Evolutionary conservation across 2,113 vertebrate species (phyloP), one percentile per base, ranked within the genome.

Genomic region (Muntiacus reevesi): DNA sequence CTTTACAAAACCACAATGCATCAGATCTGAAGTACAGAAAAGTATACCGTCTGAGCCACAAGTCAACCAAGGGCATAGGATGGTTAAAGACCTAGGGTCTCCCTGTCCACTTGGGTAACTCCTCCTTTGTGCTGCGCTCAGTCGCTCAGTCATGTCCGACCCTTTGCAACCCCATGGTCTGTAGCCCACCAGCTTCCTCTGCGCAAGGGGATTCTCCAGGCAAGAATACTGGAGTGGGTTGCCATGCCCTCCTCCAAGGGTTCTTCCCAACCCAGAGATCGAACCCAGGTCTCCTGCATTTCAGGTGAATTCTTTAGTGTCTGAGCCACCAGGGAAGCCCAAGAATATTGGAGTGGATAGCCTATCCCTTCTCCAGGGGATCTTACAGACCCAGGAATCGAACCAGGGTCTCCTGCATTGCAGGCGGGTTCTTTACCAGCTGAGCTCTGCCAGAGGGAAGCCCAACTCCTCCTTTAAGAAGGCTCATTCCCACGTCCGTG

Each of bases 11-110:
- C 8, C 67, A 27, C 43, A 96, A 50, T 33, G 40, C 30, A 52
- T 40, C 45, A 57, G 36, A 92, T 89, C 17, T 62, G 47, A 96
- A 83, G 30, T 13, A 96, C 55, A 94, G 91, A 59, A 92, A 96
- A 76, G 62, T 88, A 67, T 9, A 92, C 23, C 59, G 40, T 94
- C 54, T 74, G 36, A 91, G 27, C 27, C 14, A 40, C 23, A 57
- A 79, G 67, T 16, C 54, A 90, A 50, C n/a, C 19, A 76, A 97
- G 25, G 23, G 28, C 54, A 89, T 0, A 64, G 54, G 52, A 76
- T 86, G 54, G 89, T 82, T 92, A 82, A 92, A 85, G 36, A 74
- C 30, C 54, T 45, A 81, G 78, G 45, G 40, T 91, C 64, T 81
- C 7, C 4, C 30, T 27, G 25, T 21, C 91, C 64, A 83, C 30